Base-by-base conservation (phyloP, 37 sponge, comb jelly and placozoan genomes). In the Bolinopsis microptera region DNA sequence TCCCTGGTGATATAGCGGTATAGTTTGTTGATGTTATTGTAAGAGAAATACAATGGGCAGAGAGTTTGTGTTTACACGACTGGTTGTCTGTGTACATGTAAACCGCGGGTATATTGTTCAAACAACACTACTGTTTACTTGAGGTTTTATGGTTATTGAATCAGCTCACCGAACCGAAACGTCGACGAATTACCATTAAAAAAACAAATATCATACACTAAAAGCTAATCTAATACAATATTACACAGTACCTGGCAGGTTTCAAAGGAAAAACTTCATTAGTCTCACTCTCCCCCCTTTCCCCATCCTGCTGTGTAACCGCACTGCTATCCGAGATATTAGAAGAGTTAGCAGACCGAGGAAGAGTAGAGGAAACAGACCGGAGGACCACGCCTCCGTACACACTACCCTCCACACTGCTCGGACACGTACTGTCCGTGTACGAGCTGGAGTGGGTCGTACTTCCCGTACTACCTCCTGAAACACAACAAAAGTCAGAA, bases 331-430 rank as follows among this genome's bases (percentile, higher is more conserved):
- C 28, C 2, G 27, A 30, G 18, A 30, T 70, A 2, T 25, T 30
- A 5, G 74, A 70, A 2, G 74, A 70, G 27, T 25, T 30, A 24
- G 74, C 74, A 3, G 80, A 77, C 21, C 33, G 80, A 35, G 80
- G 80, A 32, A 32, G 1, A 5, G 80, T 34, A 36, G 80, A 77
- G 80, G 35, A 5, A 1, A 77, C 80, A 0, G 28, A 16, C 2
- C 80, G 33, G 80, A 77, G 80, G 80, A 77, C 80, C 80, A 77
- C 80, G 80, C 80, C 80, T 36, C 80, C 80, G 80, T 77, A 77
- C 80, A 77, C 80, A 32, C 80, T 77, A 3, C 80, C 80, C 36
- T 77, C 80, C 33, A 36, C 32, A 36, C 80, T 77, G 37, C 27
- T 32, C 9, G 33, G 13, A 77, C 80, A 35, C 18, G 33, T 77